Conservation (phyloP, 2,113 vertebrate species). For the Galeopterus variegatus region DNA sequence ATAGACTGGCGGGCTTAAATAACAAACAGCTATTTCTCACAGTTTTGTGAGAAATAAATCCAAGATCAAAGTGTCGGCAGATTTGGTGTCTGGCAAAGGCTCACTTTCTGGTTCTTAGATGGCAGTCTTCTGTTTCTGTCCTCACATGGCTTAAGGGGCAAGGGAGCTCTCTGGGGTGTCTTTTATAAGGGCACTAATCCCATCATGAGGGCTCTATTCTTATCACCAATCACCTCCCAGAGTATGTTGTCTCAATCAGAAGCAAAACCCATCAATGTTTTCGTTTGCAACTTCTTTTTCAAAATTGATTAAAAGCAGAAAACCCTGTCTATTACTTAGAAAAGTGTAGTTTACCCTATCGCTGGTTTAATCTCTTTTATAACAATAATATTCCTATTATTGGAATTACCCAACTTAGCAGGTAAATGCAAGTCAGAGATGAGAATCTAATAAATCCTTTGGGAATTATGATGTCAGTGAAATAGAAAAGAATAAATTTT, state of each 20-base stretch:
- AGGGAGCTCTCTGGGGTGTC: not conserved
- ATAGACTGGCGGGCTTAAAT: not conserved
- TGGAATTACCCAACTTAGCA: not conserved
- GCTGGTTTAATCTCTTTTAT: conserved; percentile 3
- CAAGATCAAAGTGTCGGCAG: not conserved
- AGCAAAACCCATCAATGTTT: conserved; percentile 72
- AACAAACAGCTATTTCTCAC: not conserved
- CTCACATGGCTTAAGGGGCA: not conserved
- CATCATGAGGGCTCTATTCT: not conserved
- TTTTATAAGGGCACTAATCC: not conserved
- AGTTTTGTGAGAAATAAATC: not conserved
- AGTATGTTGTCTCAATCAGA: conserved; percentile 42
- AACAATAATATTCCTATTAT: conserved; percentile 17
- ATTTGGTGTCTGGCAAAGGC: not conserved
- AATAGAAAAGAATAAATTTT: conserved; percentile 50
- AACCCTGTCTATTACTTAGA: conserved; percentile 78
- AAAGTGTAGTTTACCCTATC: not conserved
- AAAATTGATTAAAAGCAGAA: conserved; percentile 64
- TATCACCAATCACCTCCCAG: not conserved
- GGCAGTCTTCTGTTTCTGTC: not conserved
- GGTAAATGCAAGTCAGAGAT: not conserved
- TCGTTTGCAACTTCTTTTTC: conserved; percentile 69
- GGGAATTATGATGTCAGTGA: conserved; percentile 6
- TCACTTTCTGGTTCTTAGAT: not conserved
- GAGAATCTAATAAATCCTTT: not conserved